Evolutionary conservation across 2,888 invertebrate species (phyloP).

Genomic region (Cerastis rubricosa): DNA sequence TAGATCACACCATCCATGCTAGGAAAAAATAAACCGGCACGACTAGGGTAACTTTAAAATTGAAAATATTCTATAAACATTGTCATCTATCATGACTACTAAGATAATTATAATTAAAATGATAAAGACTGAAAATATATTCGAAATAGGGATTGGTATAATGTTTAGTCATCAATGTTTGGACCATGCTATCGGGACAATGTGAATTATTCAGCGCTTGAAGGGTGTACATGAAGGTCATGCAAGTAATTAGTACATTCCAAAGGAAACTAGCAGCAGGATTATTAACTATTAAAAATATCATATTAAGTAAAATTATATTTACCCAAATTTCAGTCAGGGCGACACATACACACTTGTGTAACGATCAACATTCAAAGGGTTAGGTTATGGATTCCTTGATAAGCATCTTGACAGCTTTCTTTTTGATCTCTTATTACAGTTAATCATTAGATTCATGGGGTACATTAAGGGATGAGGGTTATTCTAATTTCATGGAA

Average conservation of each 20-base stretch:
- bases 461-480: conserved; percentile 64
- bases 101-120: conserved; percentile 62
- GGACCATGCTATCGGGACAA: conserved; percentile 83
- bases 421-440: conserved; percentile 77
- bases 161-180: conserved; percentile 68
- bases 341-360: conserved; percentile 89
- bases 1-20: conserved; percentile 76
- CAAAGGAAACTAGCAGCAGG: conserved; percentile 86
- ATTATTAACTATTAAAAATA: conserved; percentile 83
- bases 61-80: conserved; percentile 65
- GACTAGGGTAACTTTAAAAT: conserved; percentile 66
- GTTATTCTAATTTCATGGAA: conserved; percentile 63
- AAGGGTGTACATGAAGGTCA: conserved; percentile 85
- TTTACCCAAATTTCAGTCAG: conserved; percentile 89
- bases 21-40: conserved; percentile 69
- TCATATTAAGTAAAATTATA: conserved; percentile 87
- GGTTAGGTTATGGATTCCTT: conserved; percentile 81
- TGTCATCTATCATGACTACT: conserved; percentile 76
- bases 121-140: conserved; percentile 61
- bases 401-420: conserved; percentile 91
- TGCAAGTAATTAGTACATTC: conserved; percentile 89
- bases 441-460: conserved; percentile 68
- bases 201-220: conserved; percentile 77
- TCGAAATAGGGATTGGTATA: conserved; percentile 47
- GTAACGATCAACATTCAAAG: conserved; percentile 83